Conservation (phyloP, 1,140 invertebrate genomes). For the Caerostris extrusa region DNA sequence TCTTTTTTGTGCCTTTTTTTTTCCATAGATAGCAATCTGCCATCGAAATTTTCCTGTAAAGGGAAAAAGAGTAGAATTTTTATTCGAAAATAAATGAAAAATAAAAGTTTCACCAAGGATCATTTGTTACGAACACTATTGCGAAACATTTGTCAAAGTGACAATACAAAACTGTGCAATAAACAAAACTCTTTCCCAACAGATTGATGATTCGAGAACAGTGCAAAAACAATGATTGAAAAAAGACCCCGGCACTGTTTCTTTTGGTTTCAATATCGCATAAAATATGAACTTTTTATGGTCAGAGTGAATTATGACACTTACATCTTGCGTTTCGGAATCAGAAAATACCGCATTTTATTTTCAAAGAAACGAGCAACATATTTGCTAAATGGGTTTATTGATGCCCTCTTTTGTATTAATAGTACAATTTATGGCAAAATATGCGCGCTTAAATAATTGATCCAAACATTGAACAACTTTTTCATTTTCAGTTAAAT, state of each 20-base stretch:
- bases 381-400: conserved; percentile 11
- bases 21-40: not conserved
- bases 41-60: not conserved
- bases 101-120: not conserved
- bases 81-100: not conserved
- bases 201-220: conserved; percentile 24
- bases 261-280: conserved; percentile 72
- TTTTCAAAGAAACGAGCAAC: conserved; percentile 10
- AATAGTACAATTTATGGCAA: not conserved
- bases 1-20: not conserved
- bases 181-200: conserved; percentile 48
- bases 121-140: conserved; percentile 51
- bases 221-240: conserved; percentile 72
- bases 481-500: too few relatives aligned
- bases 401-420: not conserved
- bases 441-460: not conserved
- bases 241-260: conserved; percentile 47
- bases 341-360: not conserved
- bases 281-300: conserved; percentile 75
- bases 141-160: conserved; percentile 53
- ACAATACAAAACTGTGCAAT: conserved; percentile 60
- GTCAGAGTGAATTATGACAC: conserved; percentile 49
- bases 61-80: not conserved
- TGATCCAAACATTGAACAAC: too few relatives aligned
- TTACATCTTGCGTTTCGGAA: conserved; percentile 45